Percentiles rank a stretch among this genome's conserved stretches.
These are phyloP conservation scores for Columba livia DNA, from an alignment of 2,113 vertebrate genomes.

Conservation along the genomic window DNA sequence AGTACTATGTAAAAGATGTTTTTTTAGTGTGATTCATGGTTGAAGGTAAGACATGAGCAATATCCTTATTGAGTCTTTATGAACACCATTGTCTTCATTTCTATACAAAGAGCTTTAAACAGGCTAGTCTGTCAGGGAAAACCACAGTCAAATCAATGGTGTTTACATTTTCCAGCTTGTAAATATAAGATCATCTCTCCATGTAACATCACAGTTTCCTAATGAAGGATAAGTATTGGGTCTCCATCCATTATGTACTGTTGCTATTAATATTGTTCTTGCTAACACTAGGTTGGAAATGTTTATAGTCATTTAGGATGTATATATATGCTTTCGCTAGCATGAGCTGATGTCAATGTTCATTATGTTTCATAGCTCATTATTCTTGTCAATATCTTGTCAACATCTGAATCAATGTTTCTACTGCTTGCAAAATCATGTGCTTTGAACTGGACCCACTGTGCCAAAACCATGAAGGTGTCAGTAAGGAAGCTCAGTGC, in stretches of 20 bases:
- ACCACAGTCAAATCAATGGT: not conserved
- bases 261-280: not conserved
- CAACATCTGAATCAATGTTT: not conserved
- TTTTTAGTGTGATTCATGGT: not conserved
- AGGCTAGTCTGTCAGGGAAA: not conserved
- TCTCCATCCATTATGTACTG: not conserved
- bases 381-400: not conserved
- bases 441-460: not conserved
- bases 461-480: not conserved
- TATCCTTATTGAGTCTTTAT: not conserved
- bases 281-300: not conserved
- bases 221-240: not conserved
- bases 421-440: not conserved
- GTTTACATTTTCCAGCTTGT: constrained; percentile 27
- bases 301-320: not conserved
- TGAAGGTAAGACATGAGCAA: not conserved
- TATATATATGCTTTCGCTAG: not conserved
- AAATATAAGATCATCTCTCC: not conserved
- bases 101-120: not conserved
- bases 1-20: not conserved
- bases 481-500: not conserved
- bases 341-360: not conserved
- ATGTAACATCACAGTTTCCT: not conserved
- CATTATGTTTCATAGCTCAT: not conserved
- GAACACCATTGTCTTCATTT: not conserved